Conservation (phyloP, 2,113 vertebrate genomes). For the Pyrgilauda ruficollis region DNA sequence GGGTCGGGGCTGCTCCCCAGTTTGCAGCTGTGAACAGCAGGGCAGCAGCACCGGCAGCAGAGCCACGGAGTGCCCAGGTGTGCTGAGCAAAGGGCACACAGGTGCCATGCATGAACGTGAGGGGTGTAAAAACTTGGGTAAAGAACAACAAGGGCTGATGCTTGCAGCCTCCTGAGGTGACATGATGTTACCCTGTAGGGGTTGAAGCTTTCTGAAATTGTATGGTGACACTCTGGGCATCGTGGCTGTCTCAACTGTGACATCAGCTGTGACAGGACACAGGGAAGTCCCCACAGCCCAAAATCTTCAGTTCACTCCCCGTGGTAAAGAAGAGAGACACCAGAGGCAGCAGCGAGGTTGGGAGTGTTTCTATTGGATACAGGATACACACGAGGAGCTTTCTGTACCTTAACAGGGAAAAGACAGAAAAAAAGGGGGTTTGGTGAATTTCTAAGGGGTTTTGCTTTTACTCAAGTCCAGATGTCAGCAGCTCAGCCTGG, state of each 20-base stretch:
- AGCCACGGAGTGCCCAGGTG: background rate
- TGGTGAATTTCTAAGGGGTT: background rate
- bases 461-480: background rate
- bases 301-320: background rate
- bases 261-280: background rate
- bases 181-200: background rate
- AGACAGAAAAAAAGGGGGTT: fast-evolving
- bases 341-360: background rate
- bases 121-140: background rate
- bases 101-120: background rate
- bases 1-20: background rate
- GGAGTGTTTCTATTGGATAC: background rate
- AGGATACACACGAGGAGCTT: background rate
- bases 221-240: background rate
- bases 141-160: background rate
- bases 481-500: background rate
- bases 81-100: background rate
- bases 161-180: background rate
- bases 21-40: background rate
- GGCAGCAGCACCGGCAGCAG: too few relatives aligned
- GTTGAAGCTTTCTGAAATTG: background rate
- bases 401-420: background rate
- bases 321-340: fast-evolving
- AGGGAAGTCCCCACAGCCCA: background rate
- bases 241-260: background rate